phyloP scores from a whole-genome alignment of 2,888 invertebrate genomes.

The Hermodice carunculata region DNA sequence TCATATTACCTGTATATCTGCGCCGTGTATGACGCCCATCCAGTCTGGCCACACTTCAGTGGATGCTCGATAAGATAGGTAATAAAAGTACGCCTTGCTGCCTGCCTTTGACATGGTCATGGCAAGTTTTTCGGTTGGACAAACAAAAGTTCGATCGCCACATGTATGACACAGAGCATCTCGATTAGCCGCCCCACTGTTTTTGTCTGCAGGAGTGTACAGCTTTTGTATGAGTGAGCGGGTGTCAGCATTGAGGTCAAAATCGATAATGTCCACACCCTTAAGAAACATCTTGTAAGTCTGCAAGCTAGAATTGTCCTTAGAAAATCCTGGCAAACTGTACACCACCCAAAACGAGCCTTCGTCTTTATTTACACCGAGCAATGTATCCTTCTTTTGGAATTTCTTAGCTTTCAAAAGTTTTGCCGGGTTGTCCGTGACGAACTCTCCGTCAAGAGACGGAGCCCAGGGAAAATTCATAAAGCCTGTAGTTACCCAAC shows the following conservation, averaged over 20 bases:
- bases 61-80: slow-evolving; percentile 71
- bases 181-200: slow-evolving; percentile 76
- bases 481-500: slow-evolving; percentile 72
- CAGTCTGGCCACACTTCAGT: slow-evolving; percentile 91
- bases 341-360: slow-evolving; percentile 90
- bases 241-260: slow-evolving; percentile 74
- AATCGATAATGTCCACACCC: slow-evolving; percentile 32
- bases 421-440: slow-evolving; percentile 81
- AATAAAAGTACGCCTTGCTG: slow-evolving; percentile 75
- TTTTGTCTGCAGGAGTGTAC: slow-evolving; percentile 85
- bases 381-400: slow-evolving; percentile 89
- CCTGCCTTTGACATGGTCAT: slow-evolving; percentile 81
- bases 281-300: slow-evolving; percentile 24
- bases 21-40: slow-evolving; percentile 70
- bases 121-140: slow-evolving; percentile 88
- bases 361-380: slow-evolving; percentile 93
- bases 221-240: slow-evolving; percentile 84
- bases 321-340: slow-evolving; percentile 77
- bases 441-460: slow-evolving; percentile 89
- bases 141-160: slow-evolving; percentile 93
- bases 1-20: slow-evolving; percentile 18
- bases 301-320: slow-evolving; percentile 35
- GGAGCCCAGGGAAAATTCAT: slow-evolving; percentile 91
- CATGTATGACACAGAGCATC: slow-evolving; percentile 91
- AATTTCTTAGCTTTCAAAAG: slow-evolving; percentile 78